Evolutionary conservation across 2,113 vertebrate species (phyloP).

Genomic region (Bubo bubo): DNA sequence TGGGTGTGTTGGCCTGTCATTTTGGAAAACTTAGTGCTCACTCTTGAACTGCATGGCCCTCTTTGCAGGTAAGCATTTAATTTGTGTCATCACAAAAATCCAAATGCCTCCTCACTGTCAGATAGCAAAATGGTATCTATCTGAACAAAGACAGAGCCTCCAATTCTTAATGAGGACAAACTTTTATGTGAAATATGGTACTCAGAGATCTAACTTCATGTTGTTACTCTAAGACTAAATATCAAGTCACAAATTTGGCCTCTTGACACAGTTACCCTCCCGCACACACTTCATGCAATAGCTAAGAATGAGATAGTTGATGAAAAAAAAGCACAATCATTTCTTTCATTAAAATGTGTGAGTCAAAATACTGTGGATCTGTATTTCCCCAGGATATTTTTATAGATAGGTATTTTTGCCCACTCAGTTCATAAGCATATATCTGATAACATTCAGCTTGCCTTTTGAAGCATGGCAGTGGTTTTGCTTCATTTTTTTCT

Average conservation of each 20-base stretch:
- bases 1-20: not conserved
- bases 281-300: not conserved
- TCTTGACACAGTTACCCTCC: not conserved
- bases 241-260: not conserved
- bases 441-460: not conserved
- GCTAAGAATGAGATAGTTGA: not conserved
- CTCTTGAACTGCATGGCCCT: not conserved
- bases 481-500: not conserved
- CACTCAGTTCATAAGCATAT: not conserved
- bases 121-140: not conserved
- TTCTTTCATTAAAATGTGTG: not conserved
- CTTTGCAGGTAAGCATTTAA: not conserved
- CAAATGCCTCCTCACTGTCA: not conserved
- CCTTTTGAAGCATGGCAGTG: not conserved
- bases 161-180: not conserved
- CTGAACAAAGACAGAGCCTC: not conserved
- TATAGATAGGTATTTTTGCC: not conserved
- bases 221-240: not conserved
- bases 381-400: not conserved
- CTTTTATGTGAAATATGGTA: not conserved
- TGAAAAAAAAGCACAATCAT: not conserved
- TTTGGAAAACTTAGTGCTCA: not conserved
- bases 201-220: not conserved
- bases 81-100: not conserved
- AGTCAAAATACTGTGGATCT: not conserved